phyloP scores from a whole-genome alignment of 2,888 invertebrate species.

The Ochropleura leucogaster region DNA sequence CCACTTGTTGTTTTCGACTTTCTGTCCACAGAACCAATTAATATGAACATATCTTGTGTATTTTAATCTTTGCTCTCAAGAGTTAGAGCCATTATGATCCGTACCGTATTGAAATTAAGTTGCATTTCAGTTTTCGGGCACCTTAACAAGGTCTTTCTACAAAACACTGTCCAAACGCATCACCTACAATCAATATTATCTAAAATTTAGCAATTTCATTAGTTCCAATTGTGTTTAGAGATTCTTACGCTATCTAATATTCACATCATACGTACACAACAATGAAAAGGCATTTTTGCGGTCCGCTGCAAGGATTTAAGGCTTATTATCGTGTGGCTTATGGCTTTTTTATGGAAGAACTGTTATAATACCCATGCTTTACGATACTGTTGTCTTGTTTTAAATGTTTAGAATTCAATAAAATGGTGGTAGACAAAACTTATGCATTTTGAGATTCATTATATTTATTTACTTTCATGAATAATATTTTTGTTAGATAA shows the following conservation, averaged over 20 bases:
- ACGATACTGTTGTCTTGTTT: no score
- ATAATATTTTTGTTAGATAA: no score
- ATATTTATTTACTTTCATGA: no score
- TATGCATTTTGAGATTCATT: no score
- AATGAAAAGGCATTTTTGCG: constrained; percentile 83
- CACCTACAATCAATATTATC: constrained; percentile 56
- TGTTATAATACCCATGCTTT: not conserved
- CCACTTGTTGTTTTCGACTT: no score
- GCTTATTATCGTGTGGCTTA: constrained; percentile 71
- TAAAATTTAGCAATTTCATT: constrained; percentile 66
- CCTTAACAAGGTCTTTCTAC: constrained; percentile 31
- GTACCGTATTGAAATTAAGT: not conserved
- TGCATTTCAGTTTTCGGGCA: not conserved
- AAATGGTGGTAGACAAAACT: no score
- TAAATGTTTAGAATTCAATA: no score
- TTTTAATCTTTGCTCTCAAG: not conserved
- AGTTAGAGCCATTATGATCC: not conserved
- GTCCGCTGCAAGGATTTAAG: constrained; percentile 70
- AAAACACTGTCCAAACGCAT: constrained; percentile 60
- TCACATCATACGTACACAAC: constrained; percentile 78
- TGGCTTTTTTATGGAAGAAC: constrained; percentile 23
- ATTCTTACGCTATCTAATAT: constrained; percentile 81
- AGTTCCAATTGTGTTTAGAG: constrained; percentile 70
- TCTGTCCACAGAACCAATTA: not conserved
- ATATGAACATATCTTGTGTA: not conserved